Percentiles rank a stretch among this genome's conserved stretches.
phyloP scores from a whole-genome alignment of 2,113 vertebrate genomes.

The Edolisoma coerulescens region DNA sequence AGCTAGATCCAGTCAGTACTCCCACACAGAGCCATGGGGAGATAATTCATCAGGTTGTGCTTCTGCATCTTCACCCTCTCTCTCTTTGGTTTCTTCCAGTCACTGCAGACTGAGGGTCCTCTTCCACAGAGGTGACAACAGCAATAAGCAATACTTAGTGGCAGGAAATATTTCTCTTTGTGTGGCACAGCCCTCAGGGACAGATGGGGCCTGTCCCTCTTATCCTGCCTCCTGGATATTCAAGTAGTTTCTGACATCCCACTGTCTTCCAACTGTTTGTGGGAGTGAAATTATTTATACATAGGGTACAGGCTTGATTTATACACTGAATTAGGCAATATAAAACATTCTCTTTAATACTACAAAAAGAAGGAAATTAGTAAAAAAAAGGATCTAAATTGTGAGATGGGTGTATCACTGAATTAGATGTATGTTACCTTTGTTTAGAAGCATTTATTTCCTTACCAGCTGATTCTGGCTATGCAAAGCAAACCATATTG shows the following conservation, averaged over 20 bases:
- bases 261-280: neutral
- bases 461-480: neutral
- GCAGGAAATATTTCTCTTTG: neutral
- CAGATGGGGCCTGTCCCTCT: neutral
- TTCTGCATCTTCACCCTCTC: neutral
- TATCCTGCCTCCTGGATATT: neutral
- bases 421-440: neutral
- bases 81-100: neutral
- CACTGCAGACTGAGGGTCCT: accelerated
- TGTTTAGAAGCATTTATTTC: neutral
- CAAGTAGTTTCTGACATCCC: neutral
- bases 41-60: neutral
- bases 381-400: neutral
- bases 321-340: neutral
- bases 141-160: neutral
- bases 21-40: neutral
- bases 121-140: neutral
- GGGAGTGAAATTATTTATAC: neutral
- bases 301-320: neutral
- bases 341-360: neutral
- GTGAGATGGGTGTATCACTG: neutral
- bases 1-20: neutral
- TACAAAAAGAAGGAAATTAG: neutral
- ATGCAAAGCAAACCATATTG: neutral
- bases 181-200: neutral